phyloP scores from a whole-genome alignment of 2,888 invertebrate species.

The Phaonia tiefii region DNA sequence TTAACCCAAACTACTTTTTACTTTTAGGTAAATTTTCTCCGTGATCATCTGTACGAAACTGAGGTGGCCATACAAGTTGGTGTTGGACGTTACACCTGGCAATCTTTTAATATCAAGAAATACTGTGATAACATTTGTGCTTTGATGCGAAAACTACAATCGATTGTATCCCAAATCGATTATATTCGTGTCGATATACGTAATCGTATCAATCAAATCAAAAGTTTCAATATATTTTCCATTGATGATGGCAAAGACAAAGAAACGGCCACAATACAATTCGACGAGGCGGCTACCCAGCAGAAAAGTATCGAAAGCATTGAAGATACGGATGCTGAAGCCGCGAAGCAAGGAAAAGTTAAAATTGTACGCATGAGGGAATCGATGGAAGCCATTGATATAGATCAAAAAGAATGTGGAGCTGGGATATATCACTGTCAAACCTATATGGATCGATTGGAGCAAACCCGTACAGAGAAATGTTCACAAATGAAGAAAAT shows the following conservation, averaged over 20 bases:
- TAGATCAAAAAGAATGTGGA: constrained; percentile 70
- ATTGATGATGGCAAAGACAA: constrained; percentile 67
- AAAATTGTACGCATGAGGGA: constrained; percentile 62
- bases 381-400: constrained; percentile 51
- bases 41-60: constrained; percentile 85
- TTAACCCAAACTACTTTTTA: no score
- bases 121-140: constrained; percentile 84
- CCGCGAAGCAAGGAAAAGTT: not conserved
- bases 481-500: constrained; percentile 85
- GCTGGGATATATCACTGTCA: constrained; percentile 73
- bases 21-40: constrained; percentile 84
- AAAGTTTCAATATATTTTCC: constrained; percentile 82
- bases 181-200: constrained; percentile 85
- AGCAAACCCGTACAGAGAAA: constrained; percentile 85
- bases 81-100: constrained; percentile 91
- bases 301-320: not conserved
- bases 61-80: constrained; percentile 91
- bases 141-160: constrained; percentile 83
- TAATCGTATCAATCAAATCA: constrained; percentile 82
- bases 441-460: constrained; percentile 86
- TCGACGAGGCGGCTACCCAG: not conserved
- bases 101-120: constrained; percentile 89
- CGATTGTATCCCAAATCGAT: constrained; percentile 86
- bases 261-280: not conserved
- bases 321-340: not conserved